A percentile compares a stretch with the other conserved stretches of the same genome.
These are phyloP conservation scores for Agrochola litura DNA, from an alignment of 2,888 invertebrate genomes.

Conservation along the genomic window DNA sequence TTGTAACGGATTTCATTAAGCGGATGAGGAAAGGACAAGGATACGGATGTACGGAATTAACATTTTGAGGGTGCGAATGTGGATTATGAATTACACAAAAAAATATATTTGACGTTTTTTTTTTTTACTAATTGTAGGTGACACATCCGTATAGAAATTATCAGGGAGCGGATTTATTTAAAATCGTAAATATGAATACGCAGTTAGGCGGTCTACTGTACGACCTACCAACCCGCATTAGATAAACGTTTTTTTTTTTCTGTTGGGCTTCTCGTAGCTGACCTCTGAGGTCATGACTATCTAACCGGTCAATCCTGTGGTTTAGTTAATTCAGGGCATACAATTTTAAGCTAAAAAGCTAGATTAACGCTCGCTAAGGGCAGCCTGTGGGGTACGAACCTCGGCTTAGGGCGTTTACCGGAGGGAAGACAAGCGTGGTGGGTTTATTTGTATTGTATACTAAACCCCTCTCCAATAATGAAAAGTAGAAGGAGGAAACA, in stretches of 20 bases:
- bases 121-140: too few relatives aligned
- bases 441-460: background rate
- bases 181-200: background rate
- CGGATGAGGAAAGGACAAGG: background rate
- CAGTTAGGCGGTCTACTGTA: background rate
- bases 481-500: background rate
- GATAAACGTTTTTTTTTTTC: too few relatives aligned
- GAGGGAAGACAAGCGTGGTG: background rate
- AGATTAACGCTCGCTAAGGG: too few relatives aligned
- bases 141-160: background rate
- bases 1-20: slow-evolving; percentile 16
- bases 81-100: background rate
- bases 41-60: background rate
- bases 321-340: too few relatives aligned
- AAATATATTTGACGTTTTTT: background rate
- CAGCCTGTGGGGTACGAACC: too few relatives aligned
- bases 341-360: too few relatives aligned
- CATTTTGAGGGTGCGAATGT: background rate
- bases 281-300: too few relatives aligned
- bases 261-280: too few relatives aligned
- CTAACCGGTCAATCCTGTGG: too few relatives aligned
- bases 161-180: background rate
- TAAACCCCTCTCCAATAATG: background rate
- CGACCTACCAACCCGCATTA: background rate
- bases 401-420: too few relatives aligned